Conservation (phyloP, 2,888 invertebrate species). For the Argyresthia goedartella region DNA sequence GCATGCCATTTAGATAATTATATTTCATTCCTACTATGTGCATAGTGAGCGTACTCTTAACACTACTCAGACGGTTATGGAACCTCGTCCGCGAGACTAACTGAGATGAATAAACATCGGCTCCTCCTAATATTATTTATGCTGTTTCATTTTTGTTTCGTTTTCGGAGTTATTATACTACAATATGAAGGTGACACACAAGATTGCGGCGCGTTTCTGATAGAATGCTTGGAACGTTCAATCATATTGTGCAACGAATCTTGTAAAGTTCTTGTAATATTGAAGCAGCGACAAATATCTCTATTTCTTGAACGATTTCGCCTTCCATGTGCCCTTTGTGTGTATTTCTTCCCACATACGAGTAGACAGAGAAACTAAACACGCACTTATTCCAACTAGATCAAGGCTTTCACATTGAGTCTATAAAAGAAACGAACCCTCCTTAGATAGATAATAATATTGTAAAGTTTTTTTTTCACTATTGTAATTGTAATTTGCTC, state of each 20-base stretch:
- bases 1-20: constrained; percentile 69
- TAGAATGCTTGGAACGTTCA: constrained; percentile 68
- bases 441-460: background rate
- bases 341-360: constrained; percentile 27
- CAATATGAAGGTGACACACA: constrained; percentile 69
- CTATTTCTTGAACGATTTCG: constrained; percentile 37
- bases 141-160: constrained; percentile 15
- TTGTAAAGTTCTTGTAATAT: constrained; percentile 71
- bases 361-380: constrained; percentile 44
- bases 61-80: constrained; percentile 62
- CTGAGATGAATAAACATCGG: constrained; percentile 25
- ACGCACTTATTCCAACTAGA: constrained; percentile 32
- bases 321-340: constrained; percentile 61
- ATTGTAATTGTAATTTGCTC: constrained; percentile 32
- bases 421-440: background rate
- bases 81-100: constrained; percentile 47
- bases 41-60: constrained; percentile 63
- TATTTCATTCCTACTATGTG: constrained; percentile 68
- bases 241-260: constrained; percentile 72
- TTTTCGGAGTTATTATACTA: constrained; percentile 16
- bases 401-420: constrained; percentile 7
- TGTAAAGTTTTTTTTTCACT: constrained; percentile 1
- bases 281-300: constrained; percentile 54
- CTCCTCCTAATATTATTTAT: constrained; percentile 30
- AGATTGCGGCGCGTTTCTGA: constrained; percentile 38